Evolutionary conservation across 1,140 invertebrate genomes (phyloP), one percentile per base, ranked within the genome.

Genomic region (Aphidius ervi): DNA sequence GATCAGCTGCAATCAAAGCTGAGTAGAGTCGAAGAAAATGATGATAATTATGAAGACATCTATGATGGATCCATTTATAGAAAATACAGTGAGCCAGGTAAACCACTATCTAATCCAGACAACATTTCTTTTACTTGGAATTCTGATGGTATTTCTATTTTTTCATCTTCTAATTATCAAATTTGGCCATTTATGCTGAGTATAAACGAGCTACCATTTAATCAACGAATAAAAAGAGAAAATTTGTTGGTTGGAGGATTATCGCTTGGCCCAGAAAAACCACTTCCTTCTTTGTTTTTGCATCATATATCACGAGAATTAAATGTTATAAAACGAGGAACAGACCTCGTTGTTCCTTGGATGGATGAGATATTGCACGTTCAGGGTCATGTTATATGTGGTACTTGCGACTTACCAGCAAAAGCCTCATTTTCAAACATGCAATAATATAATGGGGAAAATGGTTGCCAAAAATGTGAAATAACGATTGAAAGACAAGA

Each of bases 241-340:
- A 62, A 62, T 49, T 20, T 54, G 16, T 46, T 56, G 4, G 47
- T 66, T 50, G 57, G 53, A 5, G 59, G 53, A 9, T 49, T 66
- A 3, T 66, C 58, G 65, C 64, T 62, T 52, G 65, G 56, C 56
- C 4, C 16, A 7, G 42, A 42, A 52, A 60, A 60, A 60, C 58
- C 50, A 9, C 6, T 42, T 23, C 37, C 49, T 23, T 23, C 8
- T 10, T 52, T 42, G 23, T 59, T 45, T 23, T 41, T 59, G 49
- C 10, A n/a, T 23, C 39, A 40, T 31, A 52, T 53, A 52, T 43
- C 16, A 23, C 7, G 31, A 10, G 58, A 59, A 39, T 42, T 59
- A 9, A 40, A 53, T 2, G 9, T 39, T 4, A 10, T 53, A 45
- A 52, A 53, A 16, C 10, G 53, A 10, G 58, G 58, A 37, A 20